Evolutionary conservation across 2,888 invertebrate species (phyloP), one percentile per base, ranked within the genome.

Genomic region (Tillus elongatus): DNA sequence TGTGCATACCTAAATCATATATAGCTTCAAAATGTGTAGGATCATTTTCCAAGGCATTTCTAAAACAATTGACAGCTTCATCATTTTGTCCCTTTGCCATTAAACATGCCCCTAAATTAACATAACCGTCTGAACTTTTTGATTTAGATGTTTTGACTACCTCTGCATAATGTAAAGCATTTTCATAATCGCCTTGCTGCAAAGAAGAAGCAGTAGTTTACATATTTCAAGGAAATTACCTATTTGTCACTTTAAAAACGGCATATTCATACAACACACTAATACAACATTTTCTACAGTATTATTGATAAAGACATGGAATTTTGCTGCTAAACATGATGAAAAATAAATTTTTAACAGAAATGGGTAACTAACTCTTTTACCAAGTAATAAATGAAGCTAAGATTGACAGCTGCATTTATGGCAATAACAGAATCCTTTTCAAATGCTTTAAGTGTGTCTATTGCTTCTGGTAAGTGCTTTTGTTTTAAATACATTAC

Each of bases 401-500:
- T 81, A 27, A 92, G 68, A 68, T 92, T 91, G 2, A 87, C 76
- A 1, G 91, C 90, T 19, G 86, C 84, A 46, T 82, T 82, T 2
- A 87, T 83, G 38, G 88, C 82, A 61, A 85, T 84, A 11, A 79
- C 78, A 36, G 86, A 86, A 50, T 86, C 84, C 58, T 85, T 87
- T 60, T 90, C 88, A 58, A 90, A 89, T 42, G 81, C 79, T 60
- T 86, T 85, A 35, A 92, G 65, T 0, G 87, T 85, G 45, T 87
- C 88, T 35, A 88, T 79, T 0, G 91, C 90, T 63, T 83, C 72
- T 33, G 69, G 70, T 35, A 89, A 74, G 58, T 90, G 84, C 43
- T 84, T 79, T 61, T 87, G 84, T 41, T 85, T 82, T 33, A 91
- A 67, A 60, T 79, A 85, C 60, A 86, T 86, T 44, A 89, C 77